Evolutionary conservation across 2,113 vertebrate species (phyloP).

Genomic region (Chaetorhynchus papuensis): DNA sequence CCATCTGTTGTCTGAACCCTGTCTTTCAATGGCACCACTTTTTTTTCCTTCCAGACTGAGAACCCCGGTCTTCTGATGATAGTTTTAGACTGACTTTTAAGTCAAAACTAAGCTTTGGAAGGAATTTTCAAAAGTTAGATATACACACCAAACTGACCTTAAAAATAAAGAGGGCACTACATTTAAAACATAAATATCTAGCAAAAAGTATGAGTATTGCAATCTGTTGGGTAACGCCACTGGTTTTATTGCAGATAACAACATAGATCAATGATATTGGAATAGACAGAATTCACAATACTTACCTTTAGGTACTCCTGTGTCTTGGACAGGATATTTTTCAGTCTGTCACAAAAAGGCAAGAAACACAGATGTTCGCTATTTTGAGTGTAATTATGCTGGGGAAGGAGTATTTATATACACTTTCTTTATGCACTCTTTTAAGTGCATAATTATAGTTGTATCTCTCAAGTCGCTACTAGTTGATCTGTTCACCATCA

Average conservation of each 20-base stretch:
- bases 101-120: background rate
- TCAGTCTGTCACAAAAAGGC: constrained; percentile 74
- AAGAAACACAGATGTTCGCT: background rate
- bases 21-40: background rate
- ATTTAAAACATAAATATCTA: background rate
- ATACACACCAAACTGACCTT: background rate
- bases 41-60: background rate
- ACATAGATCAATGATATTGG: background rate
- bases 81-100: background rate
- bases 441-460: background rate
- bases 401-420: background rate
- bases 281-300: background rate
- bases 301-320: constrained; percentile 84
- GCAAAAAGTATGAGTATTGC: background rate
- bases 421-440: background rate
- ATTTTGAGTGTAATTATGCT: background rate
- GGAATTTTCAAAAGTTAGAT: background rate
- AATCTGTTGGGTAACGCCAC: background rate
- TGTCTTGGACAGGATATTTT: constrained; percentile 93
- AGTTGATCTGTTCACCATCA: background rate
- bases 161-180: background rate
- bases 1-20: background rate
- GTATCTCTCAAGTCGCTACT: background rate
- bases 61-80: background rate
- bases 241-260: background rate